Evolutionary conservation across 2,113 vertebrate species (phyloP).

Genomic region (cattle (Bos taurus)): ARS-UCD2.0 NC_037335.1:90080001-90080500

Average conservation of each 20-base stretch:
- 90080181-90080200: background rate
- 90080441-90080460: background rate
- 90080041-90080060: background rate
- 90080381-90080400: background rate
- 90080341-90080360: background rate
- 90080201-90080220: background rate
- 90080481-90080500: background rate
- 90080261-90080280: background rate
- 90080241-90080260: background rate
- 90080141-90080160: background rate
- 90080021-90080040: background rate
- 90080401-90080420: background rate
- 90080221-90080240: background rate
- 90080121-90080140: background rate
- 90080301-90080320: background rate
- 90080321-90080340: background rate
- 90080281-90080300: background rate
- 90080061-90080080: background rate
- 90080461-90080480: background rate
- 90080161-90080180: background rate
- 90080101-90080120: background rate
- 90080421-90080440: background rate
- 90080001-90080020: background rate
- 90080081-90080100: background rate
- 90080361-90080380: background rate